Percentiles rank a stretch among this genome's conserved stretches.
These are phyloP conservation scores for Polymixis flavicincta DNA, from an alignment of 2,888 invertebrate species.

Conservation along the genomic window DNA sequence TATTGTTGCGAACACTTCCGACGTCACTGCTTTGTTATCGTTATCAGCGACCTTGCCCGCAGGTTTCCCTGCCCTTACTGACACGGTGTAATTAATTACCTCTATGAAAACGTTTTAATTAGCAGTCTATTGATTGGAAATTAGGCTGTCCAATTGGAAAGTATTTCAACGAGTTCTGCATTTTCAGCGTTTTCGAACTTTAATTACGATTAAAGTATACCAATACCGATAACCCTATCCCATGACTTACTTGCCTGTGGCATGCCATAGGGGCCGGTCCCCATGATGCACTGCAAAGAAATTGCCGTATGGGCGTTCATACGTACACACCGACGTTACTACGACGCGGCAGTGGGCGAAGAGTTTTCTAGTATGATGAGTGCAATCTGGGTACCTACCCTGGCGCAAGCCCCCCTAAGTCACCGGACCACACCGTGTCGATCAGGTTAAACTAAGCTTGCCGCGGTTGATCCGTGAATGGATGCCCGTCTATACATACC, in stretches of 20 bases:
- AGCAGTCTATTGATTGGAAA: not conserved
- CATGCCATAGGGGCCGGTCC: not conserved
- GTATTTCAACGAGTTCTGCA: not conserved
- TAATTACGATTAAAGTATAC: not conserved
- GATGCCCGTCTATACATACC: too few relatives aligned
- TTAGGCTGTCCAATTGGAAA: constrained; percentile 20
- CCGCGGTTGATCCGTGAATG: too few relatives aligned
- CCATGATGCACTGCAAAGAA: too few relatives aligned
- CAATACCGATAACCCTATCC: too few relatives aligned
- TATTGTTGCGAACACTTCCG: constrained; percentile 1
- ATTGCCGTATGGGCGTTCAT: too few relatives aligned
- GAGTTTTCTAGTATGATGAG: too few relatives aligned
- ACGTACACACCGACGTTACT: too few relatives aligned
- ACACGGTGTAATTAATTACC: constrained; percentile 32
- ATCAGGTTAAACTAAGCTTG: too few relatives aligned
- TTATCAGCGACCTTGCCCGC: constrained; percentile 49
- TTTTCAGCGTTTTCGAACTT: not conserved
- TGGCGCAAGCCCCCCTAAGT: too few relatives aligned
- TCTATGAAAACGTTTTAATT: constrained; percentile 9
- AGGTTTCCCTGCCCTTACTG: constrained; percentile 31
- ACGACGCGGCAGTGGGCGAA: too few relatives aligned
- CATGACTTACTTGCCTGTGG: not conserved
- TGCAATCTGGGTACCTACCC: too few relatives aligned
- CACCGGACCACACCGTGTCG: too few relatives aligned
- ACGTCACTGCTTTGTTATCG: constrained; percentile 14